Evolutionary conservation across 2,797 vertebrate species (phyloP), one percentile per base, ranked within the genome.

Genomic region (Bryconaethiops microstoma): DNA sequence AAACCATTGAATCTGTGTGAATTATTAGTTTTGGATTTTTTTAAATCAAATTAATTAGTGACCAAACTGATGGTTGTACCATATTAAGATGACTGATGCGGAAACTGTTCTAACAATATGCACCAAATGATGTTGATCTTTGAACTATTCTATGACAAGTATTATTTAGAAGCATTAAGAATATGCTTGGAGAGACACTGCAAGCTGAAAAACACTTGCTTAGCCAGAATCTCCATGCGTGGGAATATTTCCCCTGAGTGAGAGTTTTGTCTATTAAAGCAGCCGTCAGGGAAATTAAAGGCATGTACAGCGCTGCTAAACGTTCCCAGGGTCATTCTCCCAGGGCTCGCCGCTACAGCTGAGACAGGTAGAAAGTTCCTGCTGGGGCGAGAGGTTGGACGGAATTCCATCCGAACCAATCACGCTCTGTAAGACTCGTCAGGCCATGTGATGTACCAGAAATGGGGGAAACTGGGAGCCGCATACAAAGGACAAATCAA

Each of bases 401-500:
- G 71, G 78, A 82, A 86, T 80, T 74, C 60, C 57, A 52, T 79
- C 17, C 45, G 35, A 82, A 65, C 72, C 82, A 72, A 65, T 75
- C 74, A 55, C 35, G n/a, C 42, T 40, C 23, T 72, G 48, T 63
- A 63, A 73, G 62, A 69, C 76, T 83, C 74, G 68, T 74, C 72
- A 70, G 80, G 70, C 71, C 85, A 84, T 80, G 74, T 76, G 80
- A 82, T 77, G 71, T 77, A 76, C 25, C 57, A 71, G 60, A 79
- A 74, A 68, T 70, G 59, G 8, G 67, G 77, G 50, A 71, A 78
- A 73, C 48, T 12, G 21, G 39, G 29, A 59, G 39, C n/a, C 78
- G 73, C 64, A 50, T 68, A 81, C 65, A 81, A 81, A 70, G 52
- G 63, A 78, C 64, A 78, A 81, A 70, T 71, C 23, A 19, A 35